phyloP scores from a whole-genome alignment of 92 coral and sea anemone genomes.

The Epizoanthus rinbou region DNA sequence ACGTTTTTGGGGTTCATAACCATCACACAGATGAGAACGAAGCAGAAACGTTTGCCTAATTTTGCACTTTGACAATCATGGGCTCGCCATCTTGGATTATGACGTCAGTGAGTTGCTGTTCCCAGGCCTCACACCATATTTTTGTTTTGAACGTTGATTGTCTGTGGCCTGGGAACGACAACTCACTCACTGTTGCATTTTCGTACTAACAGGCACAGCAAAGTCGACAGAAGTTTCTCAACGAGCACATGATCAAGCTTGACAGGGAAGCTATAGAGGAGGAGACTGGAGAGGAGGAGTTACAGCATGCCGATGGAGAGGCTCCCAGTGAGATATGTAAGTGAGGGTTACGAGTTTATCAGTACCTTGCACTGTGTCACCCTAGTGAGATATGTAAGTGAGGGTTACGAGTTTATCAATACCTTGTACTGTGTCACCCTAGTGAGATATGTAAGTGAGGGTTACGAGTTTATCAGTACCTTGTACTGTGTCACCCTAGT shows the following conservation, averaged over 20 bases:
- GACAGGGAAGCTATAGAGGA: slow-evolving; percentile 79
- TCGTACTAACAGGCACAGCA: slow-evolving; percentile 72
- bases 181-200: neutral
- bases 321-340: slow-evolving; percentile 85
- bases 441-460: neutral
- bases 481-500: too few relatives aligned
- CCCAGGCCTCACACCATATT: too few relatives aligned
- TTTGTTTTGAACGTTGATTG: too few relatives aligned
- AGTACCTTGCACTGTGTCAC: neutral
- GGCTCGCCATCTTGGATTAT: too few relatives aligned
- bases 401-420: too few relatives aligned
- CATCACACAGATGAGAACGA: too few relatives aligned
- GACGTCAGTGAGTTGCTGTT: too few relatives aligned
- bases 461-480: too few relatives aligned
- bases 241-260: slow-evolving; percentile 85
- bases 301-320: slow-evolving; percentile 71
- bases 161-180: too few relatives aligned
- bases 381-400: neutral
- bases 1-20: too few relatives aligned
- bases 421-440: neutral
- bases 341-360: slow-evolving; percentile 7
- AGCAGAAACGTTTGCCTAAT: too few relatives aligned
- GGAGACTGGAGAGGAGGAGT: slow-evolving; percentile 71
- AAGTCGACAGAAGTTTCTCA: slow-evolving; percentile 95
- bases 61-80: too few relatives aligned